Evolutionary conservation across 2,797 vertebrate species (phyloP).

Genomic region (Falco peregrinus): DNA sequence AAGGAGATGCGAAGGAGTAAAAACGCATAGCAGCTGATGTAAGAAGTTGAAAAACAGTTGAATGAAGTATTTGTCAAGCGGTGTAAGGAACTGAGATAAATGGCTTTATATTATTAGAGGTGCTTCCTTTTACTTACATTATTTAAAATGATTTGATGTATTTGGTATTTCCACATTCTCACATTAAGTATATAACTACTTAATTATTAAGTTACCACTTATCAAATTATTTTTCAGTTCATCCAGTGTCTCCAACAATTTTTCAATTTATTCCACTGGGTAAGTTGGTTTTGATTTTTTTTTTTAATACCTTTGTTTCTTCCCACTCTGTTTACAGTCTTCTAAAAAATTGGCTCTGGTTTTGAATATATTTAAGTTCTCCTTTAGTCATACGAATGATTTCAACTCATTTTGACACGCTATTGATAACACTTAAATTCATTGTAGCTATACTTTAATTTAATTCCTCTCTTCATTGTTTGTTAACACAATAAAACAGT

Average conservation of each 20-base stretch:
- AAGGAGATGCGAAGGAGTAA: neutral
- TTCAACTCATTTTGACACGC: neutral
- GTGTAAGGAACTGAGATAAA: neutral
- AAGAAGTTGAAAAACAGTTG: neutral
- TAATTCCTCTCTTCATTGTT: neutral
- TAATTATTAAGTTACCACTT: neutral
- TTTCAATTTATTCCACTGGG: neutral
- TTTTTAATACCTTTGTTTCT: neutral
- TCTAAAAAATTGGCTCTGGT: neutral
- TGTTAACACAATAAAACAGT: neutral
- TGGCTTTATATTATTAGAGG: neutral
- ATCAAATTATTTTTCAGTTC: neutral
- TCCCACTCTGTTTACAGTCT: neutral
- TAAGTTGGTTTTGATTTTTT: neutral
- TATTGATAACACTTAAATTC: neutral
- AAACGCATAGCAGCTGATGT: neutral
- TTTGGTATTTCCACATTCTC: neutral
- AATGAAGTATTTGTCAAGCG: neutral
- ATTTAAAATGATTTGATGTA: neutral
- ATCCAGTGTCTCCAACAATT: neutral
- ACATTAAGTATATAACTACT: neutral
- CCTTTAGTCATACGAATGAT: neutral
- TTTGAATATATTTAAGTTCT: neutral
- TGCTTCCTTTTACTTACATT: neutral
- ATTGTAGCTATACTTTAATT: neutral